phyloP scores from a whole-genome alignment of 1,140 invertebrate species.

The Monomorium pharaonis region DNA sequence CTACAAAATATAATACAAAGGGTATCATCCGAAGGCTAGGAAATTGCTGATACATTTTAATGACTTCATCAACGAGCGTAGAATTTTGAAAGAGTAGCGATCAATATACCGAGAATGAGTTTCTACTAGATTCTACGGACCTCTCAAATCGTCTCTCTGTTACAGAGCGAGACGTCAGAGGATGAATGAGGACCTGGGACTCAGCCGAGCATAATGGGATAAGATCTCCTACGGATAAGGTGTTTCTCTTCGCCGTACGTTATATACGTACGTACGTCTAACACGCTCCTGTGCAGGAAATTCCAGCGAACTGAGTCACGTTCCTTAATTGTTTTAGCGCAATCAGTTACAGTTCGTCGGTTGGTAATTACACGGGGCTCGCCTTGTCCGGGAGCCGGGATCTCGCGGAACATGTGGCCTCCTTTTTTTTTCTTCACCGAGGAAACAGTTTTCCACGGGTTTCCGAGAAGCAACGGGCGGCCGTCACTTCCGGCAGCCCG shows the following conservation, averaged over 20 bases:
- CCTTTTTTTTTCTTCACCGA: conserved; percentile 18
- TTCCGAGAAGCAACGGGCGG: conserved; percentile 40
- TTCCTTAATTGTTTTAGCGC: conserved; percentile 68
- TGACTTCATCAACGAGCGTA: conserved; percentile 37
- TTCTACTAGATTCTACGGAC: conserved; percentile 8
- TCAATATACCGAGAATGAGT: background rate
- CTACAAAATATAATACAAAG: conserved; percentile 26
- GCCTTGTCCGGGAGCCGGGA: background rate
- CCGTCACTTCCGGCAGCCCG: conserved; percentile 8
- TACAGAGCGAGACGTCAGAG: background rate
- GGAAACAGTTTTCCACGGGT: conserved; percentile 20
- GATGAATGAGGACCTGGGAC: background rate
- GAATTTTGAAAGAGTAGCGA: conserved; percentile 24
- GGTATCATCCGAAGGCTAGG: background rate
- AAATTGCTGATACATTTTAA: conserved; percentile 51
- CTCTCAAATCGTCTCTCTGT: conserved; percentile 14
- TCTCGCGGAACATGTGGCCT: background rate
- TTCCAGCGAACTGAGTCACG: conserved; percentile 62
- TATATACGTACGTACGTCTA: conserved; percentile 29
- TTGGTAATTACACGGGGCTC: conserved; percentile 56
- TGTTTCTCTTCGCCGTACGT: conserved; percentile 40
- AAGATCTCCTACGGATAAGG: conserved; percentile 56
- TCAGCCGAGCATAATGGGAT: conserved; percentile 57
- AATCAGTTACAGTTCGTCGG: conserved; percentile 68
- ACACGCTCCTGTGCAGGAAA: conserved; percentile 29